Base-by-base conservation (phyloP, 2,888 invertebrate genomes). In the Deilephila porcellus region DNA sequence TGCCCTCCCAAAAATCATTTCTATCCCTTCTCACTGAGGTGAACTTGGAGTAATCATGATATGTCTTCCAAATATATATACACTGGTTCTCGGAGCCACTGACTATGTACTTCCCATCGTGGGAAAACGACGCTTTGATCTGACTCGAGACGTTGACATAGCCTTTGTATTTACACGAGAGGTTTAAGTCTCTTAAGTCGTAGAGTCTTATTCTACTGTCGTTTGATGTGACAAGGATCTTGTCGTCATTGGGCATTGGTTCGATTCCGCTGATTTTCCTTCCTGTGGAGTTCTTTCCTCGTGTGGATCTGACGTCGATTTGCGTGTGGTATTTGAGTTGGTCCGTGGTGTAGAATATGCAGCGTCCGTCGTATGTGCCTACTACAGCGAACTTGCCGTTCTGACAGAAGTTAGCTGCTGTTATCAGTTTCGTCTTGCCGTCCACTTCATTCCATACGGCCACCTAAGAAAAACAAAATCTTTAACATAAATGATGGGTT, bases 311-410 rank as follows among this genome's bases (percentile, higher is more conserved):
- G 3, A 99, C 99, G 91, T 99, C 98, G 77, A 99, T 99, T 87
- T 99, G 98, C 11, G 99, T 99, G 92, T 99, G 98, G 91, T 99
- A 99, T 86, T 99, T 99, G 4, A 99, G 95, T 89, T 99, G 99
- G 95, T 99, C 99, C 0, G 99, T 99, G 59, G 97, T 98, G 94
- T 99, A 99, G 95, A 99, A 99, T 83, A 99, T 98, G 91, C 99
- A 99, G 63, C 99, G 96, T 0, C 99, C 99, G 92, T 99, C 99
- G 93, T 99, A 99, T 0, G 99, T 99, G 60, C 99, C 99, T 0
- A 99, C 99, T 0, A 99, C 99, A 0, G 99, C 99, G 93, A 99
- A 99, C 89, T 99, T 99, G 11, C 99, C 99, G 94, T 99, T 99
- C 88, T 98, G 98, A 85, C 99, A 99, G 93, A 99, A 99, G 91